Percentiles rank a stretch among this genome's conserved stretches.
These are phyloP conservation scores for Motacilla alba DNA, from an alignment of 2,113 vertebrate genomes.

Conservation along the genomic window DNA sequence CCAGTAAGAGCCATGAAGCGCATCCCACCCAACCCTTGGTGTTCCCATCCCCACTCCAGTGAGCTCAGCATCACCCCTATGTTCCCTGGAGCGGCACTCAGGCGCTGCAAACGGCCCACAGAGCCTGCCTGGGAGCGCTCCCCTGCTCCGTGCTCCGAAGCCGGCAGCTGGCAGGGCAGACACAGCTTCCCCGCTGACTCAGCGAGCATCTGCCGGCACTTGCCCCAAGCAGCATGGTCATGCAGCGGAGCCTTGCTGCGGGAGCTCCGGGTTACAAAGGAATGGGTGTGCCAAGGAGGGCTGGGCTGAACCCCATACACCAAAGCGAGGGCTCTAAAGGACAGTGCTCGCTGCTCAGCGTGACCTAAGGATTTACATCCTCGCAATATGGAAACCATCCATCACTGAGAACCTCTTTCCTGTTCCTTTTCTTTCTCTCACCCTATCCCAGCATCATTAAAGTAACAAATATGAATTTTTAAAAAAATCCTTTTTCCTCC, in stretches of 20 bases:
- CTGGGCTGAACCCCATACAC: neutral
- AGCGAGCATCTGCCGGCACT: neutral
- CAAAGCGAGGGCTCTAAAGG: neutral
- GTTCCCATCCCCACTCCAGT: neutral
- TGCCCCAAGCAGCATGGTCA: neutral
- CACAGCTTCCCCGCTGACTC: neutral
- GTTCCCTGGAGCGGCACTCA: neutral
- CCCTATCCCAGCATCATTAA: neutral
- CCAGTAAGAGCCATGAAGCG: accelerated
- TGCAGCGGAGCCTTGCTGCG: neutral
- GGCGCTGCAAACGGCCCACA: neutral
- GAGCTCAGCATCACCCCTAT: neutral
- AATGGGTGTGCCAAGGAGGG: neutral
- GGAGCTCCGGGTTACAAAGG: neutral
- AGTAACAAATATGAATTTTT: neutral
- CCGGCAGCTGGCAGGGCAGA: neutral
- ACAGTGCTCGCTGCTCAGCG: neutral
- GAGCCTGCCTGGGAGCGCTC: neutral
- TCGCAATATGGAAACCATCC: neutral
- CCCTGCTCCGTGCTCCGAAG: neutral
- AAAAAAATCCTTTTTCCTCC: neutral
- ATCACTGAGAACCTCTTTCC: neutral
- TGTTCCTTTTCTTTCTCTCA: neutral
- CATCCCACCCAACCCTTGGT: neutral
- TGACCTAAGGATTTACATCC: neutral